Conservation (phyloP, 2,113 vertebrate genomes). For the Cebus imitator region DNA sequence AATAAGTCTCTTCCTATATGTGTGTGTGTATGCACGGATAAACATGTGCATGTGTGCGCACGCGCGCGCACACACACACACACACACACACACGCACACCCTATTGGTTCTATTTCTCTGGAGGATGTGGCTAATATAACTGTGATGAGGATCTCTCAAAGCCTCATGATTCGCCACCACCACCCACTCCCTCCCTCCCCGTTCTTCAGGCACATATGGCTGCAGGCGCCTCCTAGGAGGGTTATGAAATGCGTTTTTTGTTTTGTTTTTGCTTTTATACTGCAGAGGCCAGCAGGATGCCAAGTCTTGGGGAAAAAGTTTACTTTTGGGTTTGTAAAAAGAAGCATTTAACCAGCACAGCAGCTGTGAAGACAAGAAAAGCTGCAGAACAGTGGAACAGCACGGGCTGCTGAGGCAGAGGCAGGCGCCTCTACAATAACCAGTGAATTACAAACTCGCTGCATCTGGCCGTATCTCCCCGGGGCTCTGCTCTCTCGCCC, state of each 20-base stretch:
- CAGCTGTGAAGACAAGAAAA: constrained; percentile 6
- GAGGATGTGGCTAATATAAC: background rate
- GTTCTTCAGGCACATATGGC: background rate
- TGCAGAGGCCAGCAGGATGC: constrained; percentile 47
- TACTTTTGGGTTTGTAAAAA: background rate
- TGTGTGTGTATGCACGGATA: background rate
- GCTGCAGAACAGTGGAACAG: background rate
- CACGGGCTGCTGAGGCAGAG: background rate
- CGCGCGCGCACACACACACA: accelerated
- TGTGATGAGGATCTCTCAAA: accelerated
- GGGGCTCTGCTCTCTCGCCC: background rate
- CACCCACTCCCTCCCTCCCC: background rate
- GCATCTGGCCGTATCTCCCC: background rate
- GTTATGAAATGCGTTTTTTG: background rate
- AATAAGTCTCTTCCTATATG: background rate
- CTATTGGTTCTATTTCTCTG: background rate
- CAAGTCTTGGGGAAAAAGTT: background rate
- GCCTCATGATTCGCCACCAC: accelerated
- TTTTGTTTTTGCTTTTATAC: constrained; percentile 6
- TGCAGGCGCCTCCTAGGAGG: background rate
- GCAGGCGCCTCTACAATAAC: background rate
- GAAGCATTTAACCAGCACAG: background rate
- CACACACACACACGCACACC: too few relatives aligned
- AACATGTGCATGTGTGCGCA: too few relatives aligned
- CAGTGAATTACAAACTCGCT: background rate